Base-by-base conservation (phyloP, 2,888 invertebrate genomes). In the Platerodrilus igneus region DNA sequence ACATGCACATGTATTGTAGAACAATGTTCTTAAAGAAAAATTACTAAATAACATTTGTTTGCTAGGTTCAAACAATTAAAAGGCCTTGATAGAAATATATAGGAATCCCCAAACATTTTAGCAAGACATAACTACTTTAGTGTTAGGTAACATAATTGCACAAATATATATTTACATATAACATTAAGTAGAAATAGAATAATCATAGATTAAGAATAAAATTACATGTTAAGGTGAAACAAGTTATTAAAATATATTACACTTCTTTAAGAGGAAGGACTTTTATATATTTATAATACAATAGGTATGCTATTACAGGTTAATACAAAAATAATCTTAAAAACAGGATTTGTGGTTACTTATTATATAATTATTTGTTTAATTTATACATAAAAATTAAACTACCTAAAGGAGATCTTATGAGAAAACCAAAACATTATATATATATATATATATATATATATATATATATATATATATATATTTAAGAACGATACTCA, bases 191-290 rank as follows among this genome's bases (percentile, higher is more conserved):
- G 56, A 62, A 60, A 56, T 59, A 59, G 63, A 59, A 62, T 63
- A 65, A 67, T 66, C 67, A 66, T 66, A 67, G 65, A 60, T 63
- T 58, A 62, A 59, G 57, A 57, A 58, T 36, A 60, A 59, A 60
- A 55, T 53, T 52, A 58, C 51, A 55, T 47, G 47, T 41, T 50
- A 50, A 45, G 42, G 52, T 52, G 45, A 56, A 56, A 55, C 54
- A 50, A 57, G 52, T 51, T 58, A 57, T 51, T 56, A 56, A 56
- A 56, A 55, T 56, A 56, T 55, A 53, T 45, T 50, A 48, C 51
- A 48, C 33, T 40, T 50, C 50, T 48, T 47, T 48, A 45, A 23
- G 50, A 50, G 52, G 52, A 43, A 45, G 45, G 42, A 46, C 37
- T n/a, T 48, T 47, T 44, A 40, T 47, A 27, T 51, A 44, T 52